Evolutionary conservation across 2,113 vertebrate genomes (phyloP).

Genomic region (Macrotis lagotis): DNA sequence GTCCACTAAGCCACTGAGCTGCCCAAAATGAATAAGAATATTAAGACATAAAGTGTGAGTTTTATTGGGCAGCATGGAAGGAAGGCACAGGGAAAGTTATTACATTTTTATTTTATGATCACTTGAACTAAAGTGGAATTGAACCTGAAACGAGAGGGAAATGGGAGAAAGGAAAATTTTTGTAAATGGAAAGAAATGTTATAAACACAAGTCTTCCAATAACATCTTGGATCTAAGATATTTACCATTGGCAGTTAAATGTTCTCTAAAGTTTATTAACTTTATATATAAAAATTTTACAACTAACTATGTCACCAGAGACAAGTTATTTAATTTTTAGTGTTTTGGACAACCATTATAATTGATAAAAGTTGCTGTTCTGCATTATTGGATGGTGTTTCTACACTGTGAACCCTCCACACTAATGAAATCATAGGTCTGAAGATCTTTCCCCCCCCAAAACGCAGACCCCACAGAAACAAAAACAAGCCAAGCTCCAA

Average conservation of each 20-base stretch:
- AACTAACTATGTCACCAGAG: not conserved
- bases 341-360: not conserved
- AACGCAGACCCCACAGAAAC: too few relatives aligned
- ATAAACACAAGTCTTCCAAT: not conserved
- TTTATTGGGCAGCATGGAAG: not conserved
- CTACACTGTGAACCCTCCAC: not conserved
- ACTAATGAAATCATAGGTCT: not conserved
- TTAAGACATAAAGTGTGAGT: not conserved
- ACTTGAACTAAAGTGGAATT: not conserved
- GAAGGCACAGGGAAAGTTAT: not conserved
- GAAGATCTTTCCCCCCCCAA: not conserved
- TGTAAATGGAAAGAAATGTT: not conserved
- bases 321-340: not conserved
- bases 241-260: not conserved
- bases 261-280: not conserved
- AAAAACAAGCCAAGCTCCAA: not conserved
- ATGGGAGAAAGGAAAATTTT: slow-evolving; percentile 29
- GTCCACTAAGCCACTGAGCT: too few relatives aligned
- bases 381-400: not conserved
- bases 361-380: not conserved
- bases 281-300: not conserved
- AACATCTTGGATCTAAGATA: not conserved
- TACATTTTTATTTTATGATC: not conserved
- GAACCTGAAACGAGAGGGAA: slow-evolving; percentile 10
- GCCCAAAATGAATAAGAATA: not conserved